phyloP scores from a whole-genome alignment of 2,888 invertebrate genomes.

The Melikaiella ostensackeni region DNA sequence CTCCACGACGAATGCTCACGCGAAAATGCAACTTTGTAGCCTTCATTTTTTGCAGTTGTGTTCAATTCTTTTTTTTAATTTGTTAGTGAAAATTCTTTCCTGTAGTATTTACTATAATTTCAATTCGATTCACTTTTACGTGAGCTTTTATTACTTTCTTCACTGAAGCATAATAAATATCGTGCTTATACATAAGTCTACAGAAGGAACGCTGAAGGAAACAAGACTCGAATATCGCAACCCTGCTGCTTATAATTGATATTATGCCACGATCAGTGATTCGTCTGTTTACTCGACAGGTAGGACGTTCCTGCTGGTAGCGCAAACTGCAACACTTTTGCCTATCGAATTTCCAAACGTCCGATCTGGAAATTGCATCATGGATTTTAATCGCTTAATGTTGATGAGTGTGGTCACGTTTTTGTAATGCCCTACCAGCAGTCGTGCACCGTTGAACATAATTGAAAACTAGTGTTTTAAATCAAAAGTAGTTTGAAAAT shows the following conservation, averaged over 20 bases:
- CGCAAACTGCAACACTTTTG: slow-evolving; percentile 55
- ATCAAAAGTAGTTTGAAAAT: neutral
- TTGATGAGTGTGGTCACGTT: neutral
- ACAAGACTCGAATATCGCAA: slow-evolving; percentile 64
- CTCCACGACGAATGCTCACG: neutral
- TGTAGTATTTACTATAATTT: neutral
- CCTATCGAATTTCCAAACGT: slow-evolving; percentile 55
- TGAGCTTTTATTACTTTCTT: neutral
- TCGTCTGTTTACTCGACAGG: slow-evolving; percentile 69
- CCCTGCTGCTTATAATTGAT: slow-evolving; percentile 73
- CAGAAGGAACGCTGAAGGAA: neutral
- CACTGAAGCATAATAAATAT: slow-evolving; percentile 5
- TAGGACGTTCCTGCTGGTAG: slow-evolving; percentile 60
- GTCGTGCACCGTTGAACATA: neutral
- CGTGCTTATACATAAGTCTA: neutral
- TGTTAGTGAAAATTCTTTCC: no score
- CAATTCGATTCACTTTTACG: neutral
- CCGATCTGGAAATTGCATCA: slow-evolving; percentile 25
- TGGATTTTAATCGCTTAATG: slow-evolving; percentile 35
- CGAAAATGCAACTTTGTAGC: neutral
- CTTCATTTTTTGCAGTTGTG: neutral
- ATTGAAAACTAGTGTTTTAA: neutral
- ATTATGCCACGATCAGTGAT: slow-evolving; percentile 70
- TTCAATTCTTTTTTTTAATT: no score
- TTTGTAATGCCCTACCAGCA: neutral